Percentiles rank a stretch among this genome's conserved stretches.
These are phyloP conservation scores for Leptopilina clavipes DNA, from an alignment of 1,140 invertebrate species.

Conservation along the genomic window DNA sequence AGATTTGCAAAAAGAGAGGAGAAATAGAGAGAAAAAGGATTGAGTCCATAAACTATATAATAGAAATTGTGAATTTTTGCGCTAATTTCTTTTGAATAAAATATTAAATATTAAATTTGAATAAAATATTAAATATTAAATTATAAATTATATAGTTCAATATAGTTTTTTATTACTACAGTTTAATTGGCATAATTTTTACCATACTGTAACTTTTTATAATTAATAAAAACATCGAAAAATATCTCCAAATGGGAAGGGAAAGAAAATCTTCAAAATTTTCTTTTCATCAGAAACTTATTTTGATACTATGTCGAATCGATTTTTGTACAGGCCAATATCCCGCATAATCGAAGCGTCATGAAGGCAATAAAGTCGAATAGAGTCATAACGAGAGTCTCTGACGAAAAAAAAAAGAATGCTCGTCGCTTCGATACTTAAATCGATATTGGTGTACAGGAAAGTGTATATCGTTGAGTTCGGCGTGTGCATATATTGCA, in stretches of 20 bases:
- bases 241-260: neutral
- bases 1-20: neutral
- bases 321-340: neutral
- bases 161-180: too few relatives aligned
- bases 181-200: too few relatives aligned
- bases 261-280: neutral
- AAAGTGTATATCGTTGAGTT: slow-evolving; percentile 49
- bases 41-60: neutral
- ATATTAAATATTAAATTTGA: neutral
- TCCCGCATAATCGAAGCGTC: slow-evolving; percentile 21
- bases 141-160: too few relatives aligned
- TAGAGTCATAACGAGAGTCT: slow-evolving; percentile 53
- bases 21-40: neutral
- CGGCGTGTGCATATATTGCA: slow-evolving; percentile 47
- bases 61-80: neutral
- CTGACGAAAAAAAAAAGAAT: neutral
- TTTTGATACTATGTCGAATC: neutral
- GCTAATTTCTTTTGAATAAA: neutral
- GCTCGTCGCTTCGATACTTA: neutral
- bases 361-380: slow-evolving; percentile 45
- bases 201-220: too few relatives aligned
- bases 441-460: slow-evolving; percentile 42
- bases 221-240: too few relatives aligned
- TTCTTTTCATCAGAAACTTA: slow-evolving; percentile 27
- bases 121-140: too few relatives aligned